These are phyloP conservation scores for Uloborus plumipes DNA, from an alignment of 2,888 invertebrate species.

Conservation along the genomic window DNA sequence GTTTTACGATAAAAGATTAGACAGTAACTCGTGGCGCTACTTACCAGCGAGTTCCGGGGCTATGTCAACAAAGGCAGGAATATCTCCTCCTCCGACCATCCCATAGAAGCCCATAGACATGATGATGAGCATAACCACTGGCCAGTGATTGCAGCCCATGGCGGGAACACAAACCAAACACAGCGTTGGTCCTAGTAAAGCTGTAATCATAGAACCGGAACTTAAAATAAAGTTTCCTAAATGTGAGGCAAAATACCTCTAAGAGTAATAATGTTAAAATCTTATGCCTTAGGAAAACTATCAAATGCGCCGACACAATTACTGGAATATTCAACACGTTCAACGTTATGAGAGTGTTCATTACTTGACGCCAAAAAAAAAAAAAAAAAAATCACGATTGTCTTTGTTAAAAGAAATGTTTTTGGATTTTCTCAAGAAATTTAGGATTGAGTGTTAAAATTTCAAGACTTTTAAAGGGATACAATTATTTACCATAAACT, in stretches of 20 bases:
- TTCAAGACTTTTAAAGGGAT: too few relatives aligned
- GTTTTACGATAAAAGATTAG: too few relatives aligned
- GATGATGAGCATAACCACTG: slow-evolving; percentile 64
- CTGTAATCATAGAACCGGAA: slow-evolving; percentile 10
- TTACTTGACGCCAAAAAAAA: too few relatives aligned
- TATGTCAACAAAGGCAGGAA: slow-evolving; percentile 66
- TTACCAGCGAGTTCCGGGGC: slow-evolving; percentile 66
- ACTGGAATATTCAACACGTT: too few relatives aligned
- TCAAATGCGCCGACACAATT: too few relatives aligned
- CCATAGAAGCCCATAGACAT: slow-evolving; percentile 66
- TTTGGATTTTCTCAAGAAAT: too few relatives aligned
- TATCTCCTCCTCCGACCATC: slow-evolving; percentile 75
- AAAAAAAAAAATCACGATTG: too few relatives aligned
- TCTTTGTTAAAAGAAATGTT: too few relatives aligned
- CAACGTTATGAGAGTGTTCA: too few relatives aligned
- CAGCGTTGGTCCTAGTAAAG: slow-evolving; percentile 64
- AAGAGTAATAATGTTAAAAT: neutral
- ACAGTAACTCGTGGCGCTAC: neutral
- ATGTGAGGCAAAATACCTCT: neutral
- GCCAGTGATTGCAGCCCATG: slow-evolving; percentile 61
- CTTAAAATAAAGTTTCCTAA: neutral
- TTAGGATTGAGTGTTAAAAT: too few relatives aligned
- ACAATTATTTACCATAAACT: too few relatives aligned
- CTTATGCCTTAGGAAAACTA: too few relatives aligned
- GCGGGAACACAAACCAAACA: slow-evolving; percentile 62